phyloP scores from a whole-genome alignment of 2,888 invertebrate genomes.

The Chrysopilus asiliformis region DNA sequence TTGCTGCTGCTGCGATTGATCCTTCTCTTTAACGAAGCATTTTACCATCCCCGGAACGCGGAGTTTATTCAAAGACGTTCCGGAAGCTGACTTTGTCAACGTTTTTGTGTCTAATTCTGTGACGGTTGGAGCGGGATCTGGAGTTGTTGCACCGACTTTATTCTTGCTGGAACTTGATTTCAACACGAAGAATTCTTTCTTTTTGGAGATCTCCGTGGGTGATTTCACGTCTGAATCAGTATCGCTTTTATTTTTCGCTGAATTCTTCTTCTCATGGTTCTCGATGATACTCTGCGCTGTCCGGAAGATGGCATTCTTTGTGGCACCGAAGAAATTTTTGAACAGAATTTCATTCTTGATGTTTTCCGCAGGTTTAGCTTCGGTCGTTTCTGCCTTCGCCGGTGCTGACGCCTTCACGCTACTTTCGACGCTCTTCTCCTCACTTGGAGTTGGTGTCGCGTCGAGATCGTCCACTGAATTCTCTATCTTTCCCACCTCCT shows the following conservation, averaged over 20 bases:
- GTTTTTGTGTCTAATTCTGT: conserved; percentile 13
- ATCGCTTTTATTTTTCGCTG: conserved; percentile 28
- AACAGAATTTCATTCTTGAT: conserved; percentile 33
- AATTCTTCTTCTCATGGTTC: conserved; percentile 36
- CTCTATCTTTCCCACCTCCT: conserved; percentile 5
- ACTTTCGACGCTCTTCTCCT: conserved; percentile 16
- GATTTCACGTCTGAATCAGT: conserved; percentile 26
- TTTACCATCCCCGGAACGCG: conserved; percentile 35
- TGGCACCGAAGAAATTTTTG: conserved; percentile 34
- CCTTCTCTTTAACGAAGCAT: conserved; percentile 29
- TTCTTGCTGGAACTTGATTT: conserved; percentile 30
- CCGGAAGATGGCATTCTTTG: conserved; percentile 36
- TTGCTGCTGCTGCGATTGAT: conserved; percentile 14
- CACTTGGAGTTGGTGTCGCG: conserved; percentile 11
- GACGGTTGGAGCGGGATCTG: conserved; percentile 4
- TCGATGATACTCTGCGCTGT: conserved; percentile 38
- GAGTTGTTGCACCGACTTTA: conserved; percentile 28
- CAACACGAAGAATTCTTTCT: conserved; percentile 33
- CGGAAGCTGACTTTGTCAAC: conserved; percentile 23
- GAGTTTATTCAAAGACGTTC: conserved; percentile 27
- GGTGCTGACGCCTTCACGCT: conserved; percentile 5
- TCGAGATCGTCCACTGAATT: conserved; percentile 1
- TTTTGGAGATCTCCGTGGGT: conserved; percentile 32
- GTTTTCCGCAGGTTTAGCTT: conserved; percentile 22
- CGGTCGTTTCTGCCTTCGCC: conserved; percentile 14